These are phyloP conservation scores for Nephrotoma guestfalica DNA, from an alignment of 2,888 invertebrate species.

Conservation along the genomic window DNA sequence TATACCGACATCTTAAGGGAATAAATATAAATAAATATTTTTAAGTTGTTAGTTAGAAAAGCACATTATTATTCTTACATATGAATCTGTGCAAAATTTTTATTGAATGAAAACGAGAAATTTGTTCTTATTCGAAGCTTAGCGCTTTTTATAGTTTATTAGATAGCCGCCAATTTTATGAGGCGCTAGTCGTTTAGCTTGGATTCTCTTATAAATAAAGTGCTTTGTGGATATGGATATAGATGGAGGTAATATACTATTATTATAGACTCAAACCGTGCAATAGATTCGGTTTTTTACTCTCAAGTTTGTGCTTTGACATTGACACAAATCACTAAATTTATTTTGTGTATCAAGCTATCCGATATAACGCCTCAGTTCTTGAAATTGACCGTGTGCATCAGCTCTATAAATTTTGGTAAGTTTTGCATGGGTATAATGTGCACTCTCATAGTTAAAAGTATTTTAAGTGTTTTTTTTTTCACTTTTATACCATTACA, in stretches of 20 bases:
- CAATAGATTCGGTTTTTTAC: background rate
- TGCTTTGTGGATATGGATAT: too few species aligned
- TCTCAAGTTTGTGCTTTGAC: background rate
- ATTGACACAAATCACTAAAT: background rate
- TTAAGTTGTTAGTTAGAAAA: background rate
- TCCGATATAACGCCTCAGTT: too few species aligned
- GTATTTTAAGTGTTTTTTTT: background rate
- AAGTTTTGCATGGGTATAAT: background rate
- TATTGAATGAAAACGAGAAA: too few species aligned
- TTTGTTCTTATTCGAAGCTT: too few species aligned
- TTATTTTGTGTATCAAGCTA: background rate
- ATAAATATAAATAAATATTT: background rate
- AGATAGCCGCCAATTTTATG: too few species aligned
- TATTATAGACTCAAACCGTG: background rate
- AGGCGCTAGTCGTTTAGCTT: background rate
- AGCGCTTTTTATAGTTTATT: background rate
- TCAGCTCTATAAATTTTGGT: background rate
- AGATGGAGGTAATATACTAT: background rate
- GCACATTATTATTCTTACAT: too few species aligned
- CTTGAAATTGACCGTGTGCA: background rate
- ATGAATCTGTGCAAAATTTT: too few species aligned
- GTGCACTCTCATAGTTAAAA: background rate
- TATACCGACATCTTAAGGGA: conserved; percentile 13
- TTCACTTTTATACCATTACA: background rate
- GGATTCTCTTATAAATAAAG: too few species aligned